phyloP scores from a whole-genome alignment of 2,797 vertebrate genomes.

The Paedocypris micromegethes region DNA sequence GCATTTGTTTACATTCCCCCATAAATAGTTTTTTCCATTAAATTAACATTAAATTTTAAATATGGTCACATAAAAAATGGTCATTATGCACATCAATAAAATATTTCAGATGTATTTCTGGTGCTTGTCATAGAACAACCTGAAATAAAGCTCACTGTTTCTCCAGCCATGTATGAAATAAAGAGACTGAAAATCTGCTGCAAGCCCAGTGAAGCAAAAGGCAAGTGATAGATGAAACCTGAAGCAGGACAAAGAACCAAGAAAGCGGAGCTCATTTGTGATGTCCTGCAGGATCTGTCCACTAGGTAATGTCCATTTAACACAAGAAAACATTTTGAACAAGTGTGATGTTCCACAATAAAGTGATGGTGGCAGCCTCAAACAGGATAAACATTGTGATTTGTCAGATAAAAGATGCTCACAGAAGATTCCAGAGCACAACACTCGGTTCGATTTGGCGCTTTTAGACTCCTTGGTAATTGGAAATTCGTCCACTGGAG shows the following conservation, averaged over 20 bases:
- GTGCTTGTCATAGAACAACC: slow-evolving; percentile 4
- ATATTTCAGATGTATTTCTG: not conserved
- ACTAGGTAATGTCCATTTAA: no score
- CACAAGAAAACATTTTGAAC: no score
- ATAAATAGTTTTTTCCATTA: no score
- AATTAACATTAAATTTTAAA: no score
- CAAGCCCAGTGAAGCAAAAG: slow-evolving; percentile 54
- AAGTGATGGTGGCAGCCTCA: no score
- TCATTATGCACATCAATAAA: not conserved
- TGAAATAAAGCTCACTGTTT: slow-evolving; percentile 37
- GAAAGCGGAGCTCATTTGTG: slow-evolving; percentile 64
- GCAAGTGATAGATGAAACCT: slow-evolving; percentile 57
- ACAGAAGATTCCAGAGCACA: slow-evolving; percentile 53
- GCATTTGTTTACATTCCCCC: no score
- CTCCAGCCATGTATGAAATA: slow-evolving; percentile 49
- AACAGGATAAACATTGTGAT: no score
- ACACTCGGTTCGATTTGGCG: slow-evolving; percentile 44
- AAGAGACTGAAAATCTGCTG: slow-evolving; percentile 56
- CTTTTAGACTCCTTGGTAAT: slow-evolving; percentile 62
- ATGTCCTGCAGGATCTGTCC: slow-evolving; percentile 61
- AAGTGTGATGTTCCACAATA: no score
- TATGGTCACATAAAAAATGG: no score
- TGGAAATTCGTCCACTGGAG: slow-evolving; percentile 56
- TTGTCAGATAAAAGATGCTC: slow-evolving; percentile 58
- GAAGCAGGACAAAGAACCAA: slow-evolving; percentile 65